Evolutionary conservation across 2,797 vertebrate genomes (phyloP), one percentile per base, ranked within the genome.

Genomic region (Iguana delicatissima): DNA sequence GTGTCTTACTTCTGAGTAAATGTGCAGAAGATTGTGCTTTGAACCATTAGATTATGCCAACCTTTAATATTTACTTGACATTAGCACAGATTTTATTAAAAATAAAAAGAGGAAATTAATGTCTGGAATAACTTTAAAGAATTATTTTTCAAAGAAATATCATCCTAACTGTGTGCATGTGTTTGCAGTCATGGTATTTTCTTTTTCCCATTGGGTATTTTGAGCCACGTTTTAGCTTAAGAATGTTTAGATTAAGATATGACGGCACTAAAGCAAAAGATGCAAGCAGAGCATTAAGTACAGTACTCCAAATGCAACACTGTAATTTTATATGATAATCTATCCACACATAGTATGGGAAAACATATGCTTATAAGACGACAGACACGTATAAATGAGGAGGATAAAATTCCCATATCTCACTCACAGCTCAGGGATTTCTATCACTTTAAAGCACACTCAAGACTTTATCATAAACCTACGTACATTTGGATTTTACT

Each of bases 301-400:
- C 94, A 96, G 96, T 95, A 93, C 93, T 96, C 95, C 93, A 97
- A 97, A 97, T 94, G 95, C 95, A 96, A 91, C 94, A 94, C 95
- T 96, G 94, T 97, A 96, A 97, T 95, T 96, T 96, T 96, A 94
- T 95, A 96, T 96, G 95, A 96, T 97, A 97, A 97, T 97, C 96
- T 96, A 97, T 96, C 96, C 96, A 96, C 97, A 95, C 94, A 95
- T 96, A 96, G 95, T 96, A 97, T 96, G 96, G 96, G 95, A 96
- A 97, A 97, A 96, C 96, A 96, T 97, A 97, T 97, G 97, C 97
- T 97, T 97, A 97, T 96, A 96, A 96, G 96, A 94, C 93, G 93
- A 96, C 93, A 96, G 95, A 95, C 95, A 96, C 96, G 93, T 95
- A 97, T 95, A 97, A 97, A 96, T 95, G 94, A 96, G 72, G 95